Base-by-base conservation (phyloP, 1,140 invertebrate genomes). In the Thaumetopoea pityocampa region DNA sequence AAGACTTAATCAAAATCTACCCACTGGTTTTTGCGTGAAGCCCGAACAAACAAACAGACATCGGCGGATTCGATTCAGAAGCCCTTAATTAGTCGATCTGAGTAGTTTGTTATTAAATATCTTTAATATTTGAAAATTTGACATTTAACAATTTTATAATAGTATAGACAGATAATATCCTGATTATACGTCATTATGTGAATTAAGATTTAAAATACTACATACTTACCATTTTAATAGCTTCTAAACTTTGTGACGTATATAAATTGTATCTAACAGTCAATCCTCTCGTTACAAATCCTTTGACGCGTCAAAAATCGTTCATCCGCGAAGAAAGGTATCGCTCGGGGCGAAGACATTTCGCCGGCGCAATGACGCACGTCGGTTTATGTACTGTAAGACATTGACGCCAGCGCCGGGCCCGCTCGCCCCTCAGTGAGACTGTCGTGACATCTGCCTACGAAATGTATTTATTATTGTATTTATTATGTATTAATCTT, bases 311-410 rank as follows among this genome's bases (percentile, higher is more conserved):
- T 46, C 47, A 51, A 53, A 62, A 62, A 64, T 54, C 45, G 49
- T 54, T 50, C 47, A 50, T 49, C 48, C 38, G n/a, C n/a, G n/a
- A 37, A 46, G 42, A 48, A 60, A 56, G 54, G 46, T 52, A 51
- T 60, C 53, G 41, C 37, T 60, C 53, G 45, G 61, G 63, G 48
- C 60, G 47, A 63, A 69, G 53, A 69, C 67, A 67, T 76, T 74
- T 60, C 33, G 49, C 46, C 38, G 41, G 55, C 66, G 66, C 62
- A 80, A 73, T 77, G 73, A 63, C 42, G 59, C 66, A 62, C 8
- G 51, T 54, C 58, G 51, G 49, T 81, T 81, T 81, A 81, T 77
- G 77, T 72, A 64, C 57, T 74, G 73, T 72, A 68, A 81, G 74
- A 61, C 47, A 54, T 62, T 67, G 60, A 69, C 62, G 52, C 51